These are phyloP conservation scores for Smutsia gigantea DNA, from an alignment of 2,797 vertebrate species.

Conservation along the genomic window DNA sequence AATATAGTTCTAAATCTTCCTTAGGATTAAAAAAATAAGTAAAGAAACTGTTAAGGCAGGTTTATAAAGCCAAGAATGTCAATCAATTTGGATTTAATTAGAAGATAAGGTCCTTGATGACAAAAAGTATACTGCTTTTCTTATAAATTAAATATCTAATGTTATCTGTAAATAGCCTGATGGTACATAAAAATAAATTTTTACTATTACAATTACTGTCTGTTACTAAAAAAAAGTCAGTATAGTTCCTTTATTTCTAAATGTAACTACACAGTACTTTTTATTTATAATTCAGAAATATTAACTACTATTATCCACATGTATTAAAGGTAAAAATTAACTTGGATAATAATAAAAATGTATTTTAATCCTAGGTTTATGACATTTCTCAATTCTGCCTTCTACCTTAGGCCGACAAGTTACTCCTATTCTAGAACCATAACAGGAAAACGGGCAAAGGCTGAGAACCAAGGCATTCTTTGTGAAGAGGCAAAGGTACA, in stretches of 20 bases:
- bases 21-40: not conserved
- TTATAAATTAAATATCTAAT: not conserved
- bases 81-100: not conserved
- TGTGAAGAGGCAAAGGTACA: not conserved
- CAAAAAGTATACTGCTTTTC: not conserved
- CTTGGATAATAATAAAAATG: slow-evolving; percentile 14
- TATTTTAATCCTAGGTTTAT: not conserved
- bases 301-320: not conserved
- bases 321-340: not conserved
- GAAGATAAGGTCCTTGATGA: not conserved
- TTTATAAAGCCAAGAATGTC: not conserved
- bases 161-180: not conserved
- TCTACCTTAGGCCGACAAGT: not conserved
- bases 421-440: not conserved
- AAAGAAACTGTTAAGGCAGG: not conserved
- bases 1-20: not conserved
- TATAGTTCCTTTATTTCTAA: not conserved
- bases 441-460: not conserved
- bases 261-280: not conserved
- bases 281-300: slow-evolving; percentile 56
- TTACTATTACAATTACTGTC: not conserved
- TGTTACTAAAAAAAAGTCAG: not conserved
- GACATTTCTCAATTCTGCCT: not conserved
- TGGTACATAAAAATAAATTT: not conserved
- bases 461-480: not conserved